Conservation (phyloP, 2,113 vertebrate genomes). For the Hyaena hyaena region DNA sequence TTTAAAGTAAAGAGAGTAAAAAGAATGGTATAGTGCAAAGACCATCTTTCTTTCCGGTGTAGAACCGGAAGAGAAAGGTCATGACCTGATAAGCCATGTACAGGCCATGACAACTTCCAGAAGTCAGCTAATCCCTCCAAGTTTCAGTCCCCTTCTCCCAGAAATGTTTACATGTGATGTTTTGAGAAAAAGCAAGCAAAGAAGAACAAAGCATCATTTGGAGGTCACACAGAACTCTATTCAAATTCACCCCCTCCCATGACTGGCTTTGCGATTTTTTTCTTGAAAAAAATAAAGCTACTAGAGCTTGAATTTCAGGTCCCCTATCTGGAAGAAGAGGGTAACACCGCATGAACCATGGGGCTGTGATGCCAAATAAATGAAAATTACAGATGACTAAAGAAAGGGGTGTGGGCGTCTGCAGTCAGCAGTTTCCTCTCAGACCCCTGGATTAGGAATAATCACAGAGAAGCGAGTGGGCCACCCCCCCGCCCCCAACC, state of each 20-base stretch:
- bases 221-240: background rate
- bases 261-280: background rate
- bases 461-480: background rate
- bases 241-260: background rate
- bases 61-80: background rate
- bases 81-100: background rate
- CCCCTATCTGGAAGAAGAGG: background rate
- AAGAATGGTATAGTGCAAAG: background rate
- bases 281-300: background rate
- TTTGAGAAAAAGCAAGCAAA: background rate
- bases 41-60: background rate
- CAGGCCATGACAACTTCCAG: accelerated
- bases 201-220: background rate
- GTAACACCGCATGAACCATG: background rate
- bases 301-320: background rate
- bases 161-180: background rate
- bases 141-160: background rate
- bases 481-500: no score
- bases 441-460: accelerated
- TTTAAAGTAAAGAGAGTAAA: background rate
- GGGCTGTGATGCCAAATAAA: background rate
- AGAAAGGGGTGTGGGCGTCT: background rate
- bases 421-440: background rate
- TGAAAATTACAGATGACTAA: background rate
- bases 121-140: background rate